These are phyloP conservation scores for Drosophila navojoa DNA, from an alignment of 1,140 invertebrate genomes.

Conservation along the genomic window DNA sequence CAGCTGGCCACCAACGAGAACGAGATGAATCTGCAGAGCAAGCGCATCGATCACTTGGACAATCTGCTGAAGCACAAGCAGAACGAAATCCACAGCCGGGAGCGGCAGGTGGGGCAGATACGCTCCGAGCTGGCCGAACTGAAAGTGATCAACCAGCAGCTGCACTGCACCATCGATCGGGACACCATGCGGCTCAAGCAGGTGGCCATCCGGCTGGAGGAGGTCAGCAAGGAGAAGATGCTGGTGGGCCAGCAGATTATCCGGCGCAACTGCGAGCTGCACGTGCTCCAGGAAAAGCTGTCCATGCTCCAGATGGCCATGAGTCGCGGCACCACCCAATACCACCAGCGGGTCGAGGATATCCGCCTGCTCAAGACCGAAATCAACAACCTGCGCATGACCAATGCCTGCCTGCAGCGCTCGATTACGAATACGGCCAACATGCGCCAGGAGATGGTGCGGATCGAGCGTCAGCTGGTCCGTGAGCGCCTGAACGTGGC, in stretches of 20 bases:
- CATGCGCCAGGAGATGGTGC: slow-evolving; percentile 88
- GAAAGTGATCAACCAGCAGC: slow-evolving; percentile 85
- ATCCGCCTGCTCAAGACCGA: slow-evolving; percentile 90
- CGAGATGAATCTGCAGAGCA: slow-evolving; percentile 24
- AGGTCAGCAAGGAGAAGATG: slow-evolving; percentile 87
- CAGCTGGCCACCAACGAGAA: slow-evolving; percentile 48
- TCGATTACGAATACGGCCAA: slow-evolving; percentile 86
- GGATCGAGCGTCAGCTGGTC: slow-evolving; percentile 89
- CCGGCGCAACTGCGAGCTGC: slow-evolving; percentile 89
- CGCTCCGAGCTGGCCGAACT: slow-evolving; percentile 85
- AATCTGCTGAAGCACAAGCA: slow-evolving; percentile 88
- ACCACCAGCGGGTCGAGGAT: slow-evolving; percentile 89
- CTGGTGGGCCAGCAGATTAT: slow-evolving; percentile 90
- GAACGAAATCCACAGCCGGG: slow-evolving; percentile 84
- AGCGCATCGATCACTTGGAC: slow-evolving; percentile 86
- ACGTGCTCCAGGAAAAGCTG: slow-evolving; percentile 88
- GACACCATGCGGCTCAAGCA: slow-evolving; percentile 85
- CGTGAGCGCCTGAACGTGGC: slow-evolving; percentile 88
- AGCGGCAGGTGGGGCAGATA: slow-evolving; percentile 79
- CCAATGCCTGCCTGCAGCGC: slow-evolving; percentile 86
- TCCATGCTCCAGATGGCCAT: slow-evolving; percentile 88
- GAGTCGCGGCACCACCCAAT: slow-evolving; percentile 87
- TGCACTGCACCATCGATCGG: slow-evolving; percentile 77
- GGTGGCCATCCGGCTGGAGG: slow-evolving; percentile 87
- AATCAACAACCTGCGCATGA: slow-evolving; percentile 87